Conservation (phyloP, 2,113 vertebrate genomes). For the Talpa occidentalis region DNA sequence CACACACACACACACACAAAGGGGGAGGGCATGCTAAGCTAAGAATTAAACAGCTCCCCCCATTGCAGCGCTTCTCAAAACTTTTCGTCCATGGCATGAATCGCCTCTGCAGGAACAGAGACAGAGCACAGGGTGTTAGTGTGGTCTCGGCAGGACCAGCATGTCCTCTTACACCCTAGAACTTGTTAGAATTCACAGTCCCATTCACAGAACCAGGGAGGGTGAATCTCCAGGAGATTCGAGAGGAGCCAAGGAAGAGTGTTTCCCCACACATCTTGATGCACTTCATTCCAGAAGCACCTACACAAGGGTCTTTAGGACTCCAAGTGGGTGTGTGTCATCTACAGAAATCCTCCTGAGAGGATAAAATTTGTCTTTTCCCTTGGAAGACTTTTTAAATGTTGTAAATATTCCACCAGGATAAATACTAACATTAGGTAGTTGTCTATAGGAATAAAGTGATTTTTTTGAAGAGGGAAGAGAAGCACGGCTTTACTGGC, state of each 20-base stretch:
- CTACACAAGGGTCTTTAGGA: neutral
- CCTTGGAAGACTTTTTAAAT: constrained; percentile 12
- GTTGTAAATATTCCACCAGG: neutral
- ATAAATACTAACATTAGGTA: constrained; percentile 1
- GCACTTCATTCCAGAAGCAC: neutral
- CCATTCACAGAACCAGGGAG: neutral
- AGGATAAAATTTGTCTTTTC: neutral
- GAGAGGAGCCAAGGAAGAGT: neutral
- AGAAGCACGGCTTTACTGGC: neutral
- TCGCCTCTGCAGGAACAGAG: neutral
- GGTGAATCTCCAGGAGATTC: neutral
- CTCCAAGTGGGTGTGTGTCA: neutral
- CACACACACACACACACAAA: neutral
- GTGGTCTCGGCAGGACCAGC: neutral
- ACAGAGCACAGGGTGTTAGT: neutral
- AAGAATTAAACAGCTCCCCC: neutral
- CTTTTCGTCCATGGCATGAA: neutral
- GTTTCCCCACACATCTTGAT: neutral
- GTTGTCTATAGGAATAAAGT: neutral
- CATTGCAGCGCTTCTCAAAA: neutral
- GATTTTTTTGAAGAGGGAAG: neutral
- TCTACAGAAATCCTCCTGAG: neutral
- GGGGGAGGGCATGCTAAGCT: neutral
- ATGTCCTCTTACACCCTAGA: neutral
- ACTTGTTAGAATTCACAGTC: neutral